Conservation (phyloP, 2,113 vertebrate genomes). For the Paraplagusia blochii region DNA sequence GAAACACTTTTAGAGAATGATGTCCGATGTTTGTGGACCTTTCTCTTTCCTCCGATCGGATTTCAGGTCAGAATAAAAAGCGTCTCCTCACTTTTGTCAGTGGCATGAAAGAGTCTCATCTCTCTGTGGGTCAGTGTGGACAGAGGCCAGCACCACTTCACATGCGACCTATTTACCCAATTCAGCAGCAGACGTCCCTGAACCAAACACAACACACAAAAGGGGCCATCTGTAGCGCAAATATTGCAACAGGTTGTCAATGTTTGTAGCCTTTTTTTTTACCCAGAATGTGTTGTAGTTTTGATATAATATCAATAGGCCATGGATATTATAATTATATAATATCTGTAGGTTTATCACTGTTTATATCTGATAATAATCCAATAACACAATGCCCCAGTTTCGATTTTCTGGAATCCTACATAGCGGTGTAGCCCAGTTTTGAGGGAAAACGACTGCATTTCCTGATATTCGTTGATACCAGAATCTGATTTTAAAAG, state of each 20-base stretch:
- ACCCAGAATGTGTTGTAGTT: neutral
- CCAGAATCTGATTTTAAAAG: too few relatives aligned
- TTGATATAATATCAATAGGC: neutral
- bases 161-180: constrained; percentile 64
- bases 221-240: constrained; percentile 25
- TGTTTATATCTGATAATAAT: too few relatives aligned
- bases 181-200: constrained; percentile 43
- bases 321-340: too few relatives aligned
- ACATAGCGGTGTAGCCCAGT: too few relatives aligned
- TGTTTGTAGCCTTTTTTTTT: neutral
- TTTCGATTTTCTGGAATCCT: too few relatives aligned
- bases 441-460: too few relatives aligned
- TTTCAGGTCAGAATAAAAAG: constrained; percentile 71
- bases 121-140: constrained; percentile 66
- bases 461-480: too few relatives aligned
- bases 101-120: constrained; percentile 69
- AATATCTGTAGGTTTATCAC: too few relatives aligned
- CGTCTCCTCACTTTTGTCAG: constrained; percentile 71
- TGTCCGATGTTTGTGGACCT: constrained; percentile 57
- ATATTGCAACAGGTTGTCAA: constrained; percentile 11
- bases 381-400: too few relatives aligned
- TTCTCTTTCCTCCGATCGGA: constrained; percentile 60
- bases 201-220: constrained; percentile 32
- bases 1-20: constrained; percentile 36
- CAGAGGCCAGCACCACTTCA: constrained; percentile 47